Base-by-base conservation (phyloP, 2,888 invertebrate species). In the Acrobasis suavella region DNA sequence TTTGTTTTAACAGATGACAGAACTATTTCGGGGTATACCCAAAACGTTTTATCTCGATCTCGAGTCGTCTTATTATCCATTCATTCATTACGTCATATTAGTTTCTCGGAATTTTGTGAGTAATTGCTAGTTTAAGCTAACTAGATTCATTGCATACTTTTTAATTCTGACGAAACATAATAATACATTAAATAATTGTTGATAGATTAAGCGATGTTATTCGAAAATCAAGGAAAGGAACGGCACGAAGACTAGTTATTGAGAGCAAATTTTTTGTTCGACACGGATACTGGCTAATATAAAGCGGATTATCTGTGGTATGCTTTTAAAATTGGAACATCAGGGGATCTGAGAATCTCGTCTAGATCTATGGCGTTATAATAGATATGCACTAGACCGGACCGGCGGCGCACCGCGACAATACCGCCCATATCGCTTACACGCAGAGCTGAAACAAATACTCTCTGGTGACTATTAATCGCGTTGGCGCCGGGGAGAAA, bases 361-460 rank as follows among this genome's bases (percentile, higher is more conserved):
- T 78, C 82, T 85, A 81, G 78, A 81, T 77, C 75, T 81, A 81
- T 85, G 83, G 79, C 83, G 81, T 83, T 87, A 87, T 87, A 87
- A 86, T 87, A 89, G 87, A 86, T 87, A 86, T 76, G 88, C 89
- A 89, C 83, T 89, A 90, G 90, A 91, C 88, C 89, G 87, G 82
- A 86, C 81, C 81, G 80, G 77, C 82, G 82, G 82, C 81, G 79
- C 81, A 80, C 79, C 81, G 81, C 83, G 82, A 89, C 89, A 89
- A 87, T 87, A 86, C 83, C 75, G 79, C 74, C 77, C 80, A 81
- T 91, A 88, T 91, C 89, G 83, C 78, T 87, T 91, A 90, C 89
- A 88, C 80, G 78, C 80, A 78, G 83, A 78, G 78, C 80, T 84
- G 87, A 86, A 90, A 90, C 89, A 85, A 85, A 89, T 85, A 87